Evolutionary conservation across 2,888 invertebrate species (phyloP).

Genomic region (Papilio demoleus): DNA sequence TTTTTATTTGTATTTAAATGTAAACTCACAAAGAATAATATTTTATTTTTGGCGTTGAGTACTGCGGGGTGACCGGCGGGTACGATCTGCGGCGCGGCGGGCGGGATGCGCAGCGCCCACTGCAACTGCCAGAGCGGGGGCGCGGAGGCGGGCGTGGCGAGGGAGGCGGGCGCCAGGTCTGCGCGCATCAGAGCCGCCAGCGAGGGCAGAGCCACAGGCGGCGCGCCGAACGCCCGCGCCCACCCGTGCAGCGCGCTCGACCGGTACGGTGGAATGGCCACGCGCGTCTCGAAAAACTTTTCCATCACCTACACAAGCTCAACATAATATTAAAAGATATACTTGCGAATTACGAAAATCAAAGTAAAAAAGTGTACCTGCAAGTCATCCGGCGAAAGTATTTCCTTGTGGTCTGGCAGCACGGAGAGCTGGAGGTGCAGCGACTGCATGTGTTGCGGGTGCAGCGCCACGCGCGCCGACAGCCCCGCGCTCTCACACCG

Average conservation of each 20-base stretch:
- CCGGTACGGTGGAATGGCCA: conserved; percentile 95
- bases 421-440: conserved; percentile 89
- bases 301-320: conserved; percentile 93
- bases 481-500: conserved; percentile 91
- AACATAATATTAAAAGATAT: too few species aligned
- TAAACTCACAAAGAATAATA: conserved; percentile 93
- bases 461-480: conserved; percentile 93
- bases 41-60: conserved; percentile 92
- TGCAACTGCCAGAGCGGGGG: conserved; percentile 93
- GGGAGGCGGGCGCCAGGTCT: conserved; percentile 83
- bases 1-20: background rate
- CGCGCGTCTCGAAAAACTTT: conserved; percentile 95
- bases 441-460: conserved; percentile 94
- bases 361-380: conserved; percentile 78
- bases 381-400: conserved; percentile 93
- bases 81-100: conserved; percentile 93
- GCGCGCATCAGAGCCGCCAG: conserved; percentile 93
- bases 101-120: conserved; percentile 96
- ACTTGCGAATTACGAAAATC: too few species aligned
- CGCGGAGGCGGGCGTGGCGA: conserved; percentile 72
- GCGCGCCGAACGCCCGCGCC: conserved; percentile 92
- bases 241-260: conserved; percentile 94
- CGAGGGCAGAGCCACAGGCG: conserved; percentile 94
- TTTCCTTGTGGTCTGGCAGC: conserved; percentile 92
- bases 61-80: conserved; percentile 96